phyloP scores from a whole-genome alignment of 2,888 invertebrate species.

The Hypolimnas misippus region DNA sequence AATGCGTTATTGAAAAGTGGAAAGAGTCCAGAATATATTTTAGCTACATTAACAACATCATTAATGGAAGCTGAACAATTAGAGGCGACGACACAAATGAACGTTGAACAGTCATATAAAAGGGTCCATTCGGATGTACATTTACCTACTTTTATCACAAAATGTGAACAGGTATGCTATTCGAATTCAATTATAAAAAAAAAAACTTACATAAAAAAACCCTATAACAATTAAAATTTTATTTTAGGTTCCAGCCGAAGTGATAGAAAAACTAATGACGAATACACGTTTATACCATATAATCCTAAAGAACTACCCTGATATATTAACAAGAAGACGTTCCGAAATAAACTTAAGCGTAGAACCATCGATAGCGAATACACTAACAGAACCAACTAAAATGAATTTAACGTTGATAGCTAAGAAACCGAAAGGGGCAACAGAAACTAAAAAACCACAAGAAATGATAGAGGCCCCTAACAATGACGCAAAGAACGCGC shows the following conservation, averaged over 20 bases:
- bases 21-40: constrained; percentile 85
- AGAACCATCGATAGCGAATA: constrained; percentile 45
- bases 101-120: constrained; percentile 65
- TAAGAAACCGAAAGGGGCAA: constrained; percentile 43
- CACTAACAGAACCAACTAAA: constrained; percentile 45
- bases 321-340: constrained; percentile 83
- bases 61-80: constrained; percentile 78
- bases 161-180: constrained; percentile 86
- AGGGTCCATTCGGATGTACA: constrained; percentile 87
- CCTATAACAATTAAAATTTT: too few species aligned
- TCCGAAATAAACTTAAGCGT: constrained; percentile 83
- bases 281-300: constrained; percentile 87
- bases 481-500: constrained; percentile 23
- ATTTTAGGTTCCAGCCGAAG: constrained; percentile 88
- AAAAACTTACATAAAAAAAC: too few species aligned
- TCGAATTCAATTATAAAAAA: background rate
- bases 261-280: constrained; percentile 85
- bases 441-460: constrained; percentile 30
- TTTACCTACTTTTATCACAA: constrained; percentile 90
- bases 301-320: constrained; percentile 88
- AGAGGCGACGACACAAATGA: constrained; percentile 74
- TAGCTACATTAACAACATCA: constrained; percentile 85
- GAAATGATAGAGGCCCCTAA: constrained; percentile 20
- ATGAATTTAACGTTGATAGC: constrained; percentile 46
- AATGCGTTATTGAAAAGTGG: constrained; percentile 88